Conservation (phyloP, 2,888 invertebrate species). For the Sarcophaga rosellei region DNA sequence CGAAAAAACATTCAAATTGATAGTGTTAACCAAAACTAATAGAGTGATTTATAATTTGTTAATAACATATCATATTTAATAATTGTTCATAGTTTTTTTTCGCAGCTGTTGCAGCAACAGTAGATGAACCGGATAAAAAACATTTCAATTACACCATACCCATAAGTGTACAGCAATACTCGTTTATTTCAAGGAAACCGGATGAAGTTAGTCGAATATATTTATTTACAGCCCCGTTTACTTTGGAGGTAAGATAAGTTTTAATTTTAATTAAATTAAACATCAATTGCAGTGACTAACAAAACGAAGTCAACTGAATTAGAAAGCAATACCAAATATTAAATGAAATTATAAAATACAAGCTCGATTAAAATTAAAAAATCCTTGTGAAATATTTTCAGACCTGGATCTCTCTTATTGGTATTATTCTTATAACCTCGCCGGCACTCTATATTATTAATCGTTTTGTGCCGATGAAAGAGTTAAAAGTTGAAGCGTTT, state of each 20-base stretch:
- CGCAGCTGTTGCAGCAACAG: conserved; percentile 79
- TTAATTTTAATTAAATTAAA: neutral
- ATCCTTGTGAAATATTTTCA: conserved; percentile 75
- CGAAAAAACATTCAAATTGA: no score
- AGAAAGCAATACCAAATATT: no score
- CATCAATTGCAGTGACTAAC: neutral
- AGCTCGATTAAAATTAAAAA: no score
- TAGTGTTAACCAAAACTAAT: no score
- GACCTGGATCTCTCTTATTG: conserved; percentile 92
- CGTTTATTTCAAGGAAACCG: conserved; percentile 90
- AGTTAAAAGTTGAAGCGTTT: conserved; percentile 81
- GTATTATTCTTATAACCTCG: conserved; percentile 89
- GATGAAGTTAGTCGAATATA: conserved; percentile 90
- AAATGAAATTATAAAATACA: no score
- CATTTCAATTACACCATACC: conserved; percentile 90
- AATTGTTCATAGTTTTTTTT: conserved; percentile 74
- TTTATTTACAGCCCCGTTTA: conserved; percentile 92
- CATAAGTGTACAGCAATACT: conserved; percentile 89
- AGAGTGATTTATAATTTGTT: no score
- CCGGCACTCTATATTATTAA: conserved; percentile 89
- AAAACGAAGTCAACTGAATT: no score
- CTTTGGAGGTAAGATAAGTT: conserved; percentile 83
- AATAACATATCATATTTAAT: neutral
- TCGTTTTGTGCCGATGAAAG: conserved; percentile 84
- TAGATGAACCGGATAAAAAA: conserved; percentile 77